Conservation (phyloP, 2,888 invertebrate genomes). For the Hyposoter didymator region DNA sequence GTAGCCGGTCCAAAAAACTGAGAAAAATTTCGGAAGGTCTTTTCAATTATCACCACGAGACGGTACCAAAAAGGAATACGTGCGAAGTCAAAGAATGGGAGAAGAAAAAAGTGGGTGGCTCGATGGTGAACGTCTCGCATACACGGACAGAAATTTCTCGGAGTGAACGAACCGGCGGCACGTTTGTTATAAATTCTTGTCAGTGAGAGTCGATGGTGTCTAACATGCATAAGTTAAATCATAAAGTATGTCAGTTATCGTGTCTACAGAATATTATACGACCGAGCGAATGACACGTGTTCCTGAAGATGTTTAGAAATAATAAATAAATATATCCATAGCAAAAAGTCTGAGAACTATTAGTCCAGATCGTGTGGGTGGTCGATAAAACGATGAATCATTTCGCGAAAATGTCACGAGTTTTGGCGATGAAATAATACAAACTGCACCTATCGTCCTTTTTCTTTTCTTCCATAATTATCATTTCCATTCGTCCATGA, state of each 20-base stretch:
- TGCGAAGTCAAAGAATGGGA: neutral
- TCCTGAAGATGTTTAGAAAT: conserved; percentile 25
- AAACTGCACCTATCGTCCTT: conserved; percentile 44
- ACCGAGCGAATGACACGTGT: conserved; percentile 30
- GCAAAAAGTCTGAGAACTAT: conserved; percentile 8
- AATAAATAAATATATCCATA: conserved; percentile 3
- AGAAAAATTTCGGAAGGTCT: conserved; percentile 5
- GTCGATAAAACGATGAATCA: conserved; percentile 47
- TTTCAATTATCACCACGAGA: conserved; percentile 35
- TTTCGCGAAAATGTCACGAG: conserved; percentile 72
- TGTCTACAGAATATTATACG: conserved; percentile 15
- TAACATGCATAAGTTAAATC: conserved; percentile 25
- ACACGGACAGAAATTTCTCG: neutral
- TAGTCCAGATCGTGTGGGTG: conserved; percentile 72
- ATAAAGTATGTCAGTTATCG: conserved; percentile 46
- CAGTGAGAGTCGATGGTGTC: conserved; percentile 32
- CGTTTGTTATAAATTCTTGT: conserved; percentile 39
- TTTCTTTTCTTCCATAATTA: conserved; percentile 15
- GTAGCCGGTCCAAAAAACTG: neutral
- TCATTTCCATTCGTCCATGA: conserved; percentile 35
- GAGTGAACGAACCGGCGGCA: conserved; percentile 13
- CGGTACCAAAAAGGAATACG: neutral
- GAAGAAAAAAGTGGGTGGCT: conserved; percentile 22
- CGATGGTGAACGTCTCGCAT: conserved; percentile 22
- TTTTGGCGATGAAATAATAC: conserved; percentile 66